These are phyloP conservation scores for Chromis chromis DNA, from an alignment of 2,797 vertebrate species.

Conservation along the genomic window DNA sequence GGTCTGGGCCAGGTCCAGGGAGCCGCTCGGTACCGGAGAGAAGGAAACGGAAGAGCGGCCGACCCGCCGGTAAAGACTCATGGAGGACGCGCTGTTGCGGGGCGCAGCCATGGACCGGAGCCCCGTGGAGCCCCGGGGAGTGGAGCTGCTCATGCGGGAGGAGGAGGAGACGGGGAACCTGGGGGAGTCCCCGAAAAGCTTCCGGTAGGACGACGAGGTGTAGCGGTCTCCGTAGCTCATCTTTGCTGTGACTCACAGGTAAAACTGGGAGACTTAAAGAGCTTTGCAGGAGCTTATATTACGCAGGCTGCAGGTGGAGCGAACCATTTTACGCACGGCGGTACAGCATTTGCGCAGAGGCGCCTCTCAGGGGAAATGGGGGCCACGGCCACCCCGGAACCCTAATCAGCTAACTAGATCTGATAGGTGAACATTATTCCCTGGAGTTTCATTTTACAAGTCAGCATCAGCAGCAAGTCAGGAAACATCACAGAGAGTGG, in stretches of 20 bases:
- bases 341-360: not conserved
- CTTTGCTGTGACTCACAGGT: slow-evolving; percentile 46
- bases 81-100: slow-evolving; percentile 74
- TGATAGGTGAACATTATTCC: no score
- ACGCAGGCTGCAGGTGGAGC: slow-evolving; percentile 47
- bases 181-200: slow-evolving; percentile 86
- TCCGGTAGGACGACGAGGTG: slow-evolving; percentile 88
- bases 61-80: slow-evolving; percentile 65
- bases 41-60: slow-evolving; percentile 69
- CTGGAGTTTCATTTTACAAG: no score
- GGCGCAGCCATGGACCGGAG: slow-evolving; percentile 76
- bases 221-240: slow-evolving; percentile 88
- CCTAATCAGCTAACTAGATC: no score
- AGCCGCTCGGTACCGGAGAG: slow-evolving; percentile 76
- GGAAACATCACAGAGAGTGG: no score
- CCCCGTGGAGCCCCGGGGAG: slow-evolving; percentile 64
- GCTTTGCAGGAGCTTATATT: slow-evolving; percentile 71
- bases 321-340: slow-evolving; percentile 59
- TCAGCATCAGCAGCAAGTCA: no score
- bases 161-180: slow-evolving; percentile 76
- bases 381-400: no score
- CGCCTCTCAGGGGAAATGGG: no score
- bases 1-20: slow-evolving; percentile 86
- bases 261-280: slow-evolving; percentile 47
- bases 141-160: slow-evolving; percentile 71